phyloP scores from a whole-genome alignment of 2,888 invertebrate genomes.

The Xylocampa areola region DNA sequence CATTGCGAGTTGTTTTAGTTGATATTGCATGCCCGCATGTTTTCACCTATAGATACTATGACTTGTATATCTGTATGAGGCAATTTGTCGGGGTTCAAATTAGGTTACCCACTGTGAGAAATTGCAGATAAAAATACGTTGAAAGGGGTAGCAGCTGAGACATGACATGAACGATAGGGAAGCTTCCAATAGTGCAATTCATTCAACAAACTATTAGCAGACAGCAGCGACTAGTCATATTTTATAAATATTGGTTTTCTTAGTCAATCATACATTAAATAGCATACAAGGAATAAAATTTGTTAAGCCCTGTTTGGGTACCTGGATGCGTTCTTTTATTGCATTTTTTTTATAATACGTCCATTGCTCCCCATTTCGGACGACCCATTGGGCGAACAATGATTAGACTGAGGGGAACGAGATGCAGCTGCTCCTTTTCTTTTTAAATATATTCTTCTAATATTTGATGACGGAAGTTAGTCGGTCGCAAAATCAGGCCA shows the following conservation, averaged over 20 bases:
- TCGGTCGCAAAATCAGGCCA: slow-evolving; percentile 73
- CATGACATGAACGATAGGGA: background rate
- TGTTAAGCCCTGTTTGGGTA: slow-evolving; percentile 70
- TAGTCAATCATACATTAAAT: slow-evolving; percentile 15
- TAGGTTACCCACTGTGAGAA: slow-evolving; percentile 8
- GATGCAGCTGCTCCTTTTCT: slow-evolving; percentile 88
- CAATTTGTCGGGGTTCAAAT: slow-evolving; percentile 56
- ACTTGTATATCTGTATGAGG: slow-evolving; percentile 55
- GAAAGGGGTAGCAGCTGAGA: slow-evolving; percentile 9
- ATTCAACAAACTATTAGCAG: background rate
- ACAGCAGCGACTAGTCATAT: background rate
- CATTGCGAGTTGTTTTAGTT: slow-evolving; percentile 70
- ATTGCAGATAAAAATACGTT: slow-evolving; percentile 8
- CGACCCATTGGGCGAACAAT: slow-evolving; percentile 87
- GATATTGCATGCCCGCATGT: slow-evolving; percentile 72
- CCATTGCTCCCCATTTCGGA: slow-evolving; percentile 84
- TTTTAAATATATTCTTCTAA: slow-evolving; percentile 74
- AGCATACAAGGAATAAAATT: slow-evolving; percentile 21
- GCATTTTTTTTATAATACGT: slow-evolving; percentile 75
- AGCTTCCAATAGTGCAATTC: background rate
- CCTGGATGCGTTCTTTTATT: slow-evolving; percentile 81
- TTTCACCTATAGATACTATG: slow-evolving; percentile 47
- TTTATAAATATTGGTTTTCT: slow-evolving; percentile 4
- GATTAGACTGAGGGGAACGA: slow-evolving; percentile 82
- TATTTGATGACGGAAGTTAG: slow-evolving; percentile 69